Conservation (phyloP, 2,113 vertebrate species). For the Phrynosoma blainvillii region DNA sequence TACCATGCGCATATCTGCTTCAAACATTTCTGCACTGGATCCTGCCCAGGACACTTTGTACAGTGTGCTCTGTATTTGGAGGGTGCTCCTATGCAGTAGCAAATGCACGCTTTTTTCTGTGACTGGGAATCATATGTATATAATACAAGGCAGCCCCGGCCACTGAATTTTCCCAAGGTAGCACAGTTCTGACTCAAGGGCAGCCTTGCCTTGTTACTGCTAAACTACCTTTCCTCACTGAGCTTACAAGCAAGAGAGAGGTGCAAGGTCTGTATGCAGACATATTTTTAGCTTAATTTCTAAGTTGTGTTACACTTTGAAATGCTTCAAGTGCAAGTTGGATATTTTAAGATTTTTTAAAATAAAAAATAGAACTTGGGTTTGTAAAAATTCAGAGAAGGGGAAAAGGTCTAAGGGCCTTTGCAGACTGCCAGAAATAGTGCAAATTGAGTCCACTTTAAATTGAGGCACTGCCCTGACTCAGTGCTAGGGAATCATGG, state of each 20-base stretch:
- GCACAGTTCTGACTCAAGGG: not conserved
- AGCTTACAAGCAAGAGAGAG: slow-evolving; percentile 33
- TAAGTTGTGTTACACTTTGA: slow-evolving; percentile 24
- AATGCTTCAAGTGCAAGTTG: not conserved
- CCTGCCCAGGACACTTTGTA: slow-evolving; percentile 46
- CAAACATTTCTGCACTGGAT: slow-evolving; percentile 56
- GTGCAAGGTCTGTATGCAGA: not conserved
- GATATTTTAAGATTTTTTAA: slow-evolving; percentile 3
- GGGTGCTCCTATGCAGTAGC: slow-evolving; percentile 47
- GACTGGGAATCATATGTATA: slow-evolving; percentile 63
- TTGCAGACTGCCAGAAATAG: too few relatives aligned
- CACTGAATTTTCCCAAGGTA: slow-evolving; percentile 9
- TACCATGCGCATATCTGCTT: slow-evolving; percentile 29
- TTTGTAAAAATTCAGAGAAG: slow-evolving; percentile 26
- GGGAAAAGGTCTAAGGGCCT: not conserved
- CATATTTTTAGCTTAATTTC: slow-evolving; percentile 43
- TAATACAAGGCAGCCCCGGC: slow-evolving; percentile 36
- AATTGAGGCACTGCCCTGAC: too few relatives aligned
- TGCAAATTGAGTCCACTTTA: too few relatives aligned
- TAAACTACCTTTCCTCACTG: slow-evolving; percentile 46
- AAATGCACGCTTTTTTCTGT: slow-evolving; percentile 46
- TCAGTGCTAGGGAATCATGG: too few relatives aligned
- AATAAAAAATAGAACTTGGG: slow-evolving; percentile 30
- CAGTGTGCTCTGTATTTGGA: slow-evolving; percentile 62
- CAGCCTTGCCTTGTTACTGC: fast-evolving